These are phyloP conservation scores for Callinectes sapidus DNA, from an alignment of 2,888 invertebrate species.

Conservation along the genomic window DNA sequence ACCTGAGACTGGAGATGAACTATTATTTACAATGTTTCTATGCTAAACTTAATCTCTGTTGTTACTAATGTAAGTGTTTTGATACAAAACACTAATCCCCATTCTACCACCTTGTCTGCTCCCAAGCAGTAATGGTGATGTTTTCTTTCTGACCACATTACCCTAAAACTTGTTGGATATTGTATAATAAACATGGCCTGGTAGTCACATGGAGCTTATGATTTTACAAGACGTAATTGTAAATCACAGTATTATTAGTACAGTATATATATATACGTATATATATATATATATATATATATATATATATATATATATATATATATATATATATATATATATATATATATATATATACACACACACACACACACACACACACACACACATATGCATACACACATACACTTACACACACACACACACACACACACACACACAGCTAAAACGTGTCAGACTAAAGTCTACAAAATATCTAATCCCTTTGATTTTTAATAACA, in stretches of 20 bases:
- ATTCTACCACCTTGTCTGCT: slow-evolving; percentile 62
- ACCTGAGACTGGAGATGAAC: slow-evolving; percentile 65
- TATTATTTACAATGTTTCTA: slow-evolving; percentile 52
- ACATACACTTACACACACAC: background rate
- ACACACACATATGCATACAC: background rate
- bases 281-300: slow-evolving; percentile 13
- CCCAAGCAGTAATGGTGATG: slow-evolving; percentile 63
- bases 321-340: slow-evolving; percentile 37
- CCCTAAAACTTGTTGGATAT: slow-evolving; percentile 25
- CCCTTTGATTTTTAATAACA: slow-evolving; percentile 27
- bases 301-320: background rate
- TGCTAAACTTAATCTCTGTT: background rate
- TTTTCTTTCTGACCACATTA: background rate
- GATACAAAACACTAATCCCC: slow-evolving; percentile 62
- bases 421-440: background rate
- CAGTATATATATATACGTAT: background rate
- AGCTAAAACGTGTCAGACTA: background rate
- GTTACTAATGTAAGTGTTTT: slow-evolving; percentile 54
- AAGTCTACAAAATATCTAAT: slow-evolving; percentile 11
- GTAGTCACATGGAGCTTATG: slow-evolving; percentile 17
- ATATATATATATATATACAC: slow-evolving; percentile 18
- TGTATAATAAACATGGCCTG: slow-evolving; percentile 38
- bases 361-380: background rate
- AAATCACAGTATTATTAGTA: slow-evolving; percentile 23
- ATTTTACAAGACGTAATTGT: slow-evolving; percentile 26